These are phyloP conservation scores for Lasioglossum marginatum DNA, from an alignment of 2,888 invertebrate genomes.

Conservation along the genomic window DNA sequence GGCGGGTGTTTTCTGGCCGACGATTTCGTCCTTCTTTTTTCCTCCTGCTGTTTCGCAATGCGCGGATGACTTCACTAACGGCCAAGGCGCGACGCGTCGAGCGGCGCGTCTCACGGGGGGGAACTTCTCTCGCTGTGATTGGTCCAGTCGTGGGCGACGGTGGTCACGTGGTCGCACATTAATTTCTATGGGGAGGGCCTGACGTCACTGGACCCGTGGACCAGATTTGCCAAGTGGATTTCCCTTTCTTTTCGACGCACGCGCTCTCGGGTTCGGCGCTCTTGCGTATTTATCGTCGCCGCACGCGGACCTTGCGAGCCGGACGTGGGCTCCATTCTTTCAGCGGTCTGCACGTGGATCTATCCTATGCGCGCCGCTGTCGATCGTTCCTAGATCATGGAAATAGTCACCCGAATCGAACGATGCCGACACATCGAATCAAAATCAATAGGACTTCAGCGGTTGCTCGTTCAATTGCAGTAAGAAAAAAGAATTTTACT, in stretches of 20 bases:
- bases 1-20: conserved; percentile 38
- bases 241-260: conserved; percentile 67
- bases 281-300: conserved; percentile 56
- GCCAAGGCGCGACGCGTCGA: conserved; percentile 47
- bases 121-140: conserved; percentile 60
- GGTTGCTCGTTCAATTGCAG: no score
- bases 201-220: conserved; percentile 69
- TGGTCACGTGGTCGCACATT: conserved; percentile 68
- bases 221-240: conserved; percentile 68
- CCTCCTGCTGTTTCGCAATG: conserved; percentile 62
- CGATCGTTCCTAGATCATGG: not conserved
- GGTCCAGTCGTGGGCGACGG: conserved; percentile 63
- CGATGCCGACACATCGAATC: no score
- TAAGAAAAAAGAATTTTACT: no score
- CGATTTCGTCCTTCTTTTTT: conserved; percentile 55
- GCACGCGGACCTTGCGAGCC: conserved; percentile 61
- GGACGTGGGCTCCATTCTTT: conserved; percentile 69
- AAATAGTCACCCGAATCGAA: not conserved
- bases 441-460: no score
- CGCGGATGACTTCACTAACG: conserved; percentile 68
- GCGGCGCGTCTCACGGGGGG: conserved; percentile 60
- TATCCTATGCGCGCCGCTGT: conserved; percentile 2
- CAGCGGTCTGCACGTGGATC: conserved; percentile 54
- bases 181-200: conserved; percentile 72
- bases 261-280: conserved; percentile 56